phyloP scores from a whole-genome alignment of 2,797 vertebrate genomes.

The Loris lydekkerianus region DNA sequence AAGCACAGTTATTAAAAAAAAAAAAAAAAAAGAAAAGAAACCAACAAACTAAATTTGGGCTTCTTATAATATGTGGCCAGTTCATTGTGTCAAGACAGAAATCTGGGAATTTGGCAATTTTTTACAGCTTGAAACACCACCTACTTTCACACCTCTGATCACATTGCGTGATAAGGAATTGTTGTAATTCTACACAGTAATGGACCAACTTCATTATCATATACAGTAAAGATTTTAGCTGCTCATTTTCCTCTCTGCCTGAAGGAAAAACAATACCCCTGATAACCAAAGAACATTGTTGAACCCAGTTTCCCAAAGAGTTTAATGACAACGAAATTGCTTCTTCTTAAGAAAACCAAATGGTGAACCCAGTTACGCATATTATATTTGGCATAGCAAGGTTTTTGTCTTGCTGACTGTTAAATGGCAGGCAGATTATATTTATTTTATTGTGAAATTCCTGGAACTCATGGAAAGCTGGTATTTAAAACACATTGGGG shows the following conservation, averaged over 20 bases:
- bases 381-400: constrained; percentile 41
- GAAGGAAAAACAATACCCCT: constrained; percentile 84
- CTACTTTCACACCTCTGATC: constrained; percentile 76
- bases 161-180: constrained; percentile 84
- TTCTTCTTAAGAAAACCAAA: constrained; percentile 85
- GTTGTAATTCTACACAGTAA: constrained; percentile 82
- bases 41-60: neutral
- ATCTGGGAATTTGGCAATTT: constrained; percentile 86
- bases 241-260: constrained; percentile 83
- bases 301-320: constrained; percentile 84
- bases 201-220: constrained; percentile 86
- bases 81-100: constrained; percentile 72
- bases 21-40: neutral
- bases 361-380: constrained; percentile 80
- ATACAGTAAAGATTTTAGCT: constrained; percentile 83
- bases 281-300: constrained; percentile 87
- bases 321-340: constrained; percentile 87
- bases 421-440: constrained; percentile 70
- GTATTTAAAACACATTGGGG: constrained; percentile 58
- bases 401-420: constrained; percentile 60
- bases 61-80: constrained; percentile 55
- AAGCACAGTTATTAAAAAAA: neutral
- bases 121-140: constrained; percentile 76
- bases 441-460: constrained; percentile 59
- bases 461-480: constrained; percentile 61